These are phyloP conservation scores for Calidris pygmaea DNA, from an alignment of 2,113 vertebrate species.

Conservation along the genomic window DNA sequence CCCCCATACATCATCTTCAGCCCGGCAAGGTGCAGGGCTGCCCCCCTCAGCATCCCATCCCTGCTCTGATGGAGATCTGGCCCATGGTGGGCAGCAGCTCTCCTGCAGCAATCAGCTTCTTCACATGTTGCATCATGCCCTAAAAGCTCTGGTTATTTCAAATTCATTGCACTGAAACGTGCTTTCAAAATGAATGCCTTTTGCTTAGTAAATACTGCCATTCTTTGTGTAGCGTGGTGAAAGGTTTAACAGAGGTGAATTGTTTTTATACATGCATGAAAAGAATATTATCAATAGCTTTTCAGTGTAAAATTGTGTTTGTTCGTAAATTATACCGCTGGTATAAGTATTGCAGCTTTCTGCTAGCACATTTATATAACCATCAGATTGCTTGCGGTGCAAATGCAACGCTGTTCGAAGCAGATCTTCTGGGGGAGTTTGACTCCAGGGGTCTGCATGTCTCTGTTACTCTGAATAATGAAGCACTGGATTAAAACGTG, in stretches of 20 bases:
- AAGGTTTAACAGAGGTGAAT: not conserved
- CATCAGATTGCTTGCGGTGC: not conserved
- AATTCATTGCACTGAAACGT: not conserved
- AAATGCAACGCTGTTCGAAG: not conserved
- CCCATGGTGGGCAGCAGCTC: fast-evolving
- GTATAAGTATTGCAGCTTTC: not conserved
- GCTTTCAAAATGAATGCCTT: not conserved
- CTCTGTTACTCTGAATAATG: not conserved
- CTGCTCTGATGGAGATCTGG: not conserved
- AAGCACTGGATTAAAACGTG: not conserved
- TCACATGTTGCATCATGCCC: not conserved
- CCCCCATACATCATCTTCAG: not conserved
- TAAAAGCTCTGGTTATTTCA: constrained; percentile 1
- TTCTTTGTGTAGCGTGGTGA: not conserved
- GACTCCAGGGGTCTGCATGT: not conserved
- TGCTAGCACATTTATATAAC: not conserved
- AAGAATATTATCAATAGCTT: not conserved
- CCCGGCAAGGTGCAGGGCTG: not conserved
- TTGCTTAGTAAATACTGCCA: not conserved
- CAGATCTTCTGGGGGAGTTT: constrained; percentile 14
- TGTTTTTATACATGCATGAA: not conserved
- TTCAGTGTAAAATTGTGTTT: not conserved
- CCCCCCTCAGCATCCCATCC: not conserved
- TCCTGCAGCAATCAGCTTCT: not conserved
- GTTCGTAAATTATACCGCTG: not conserved